A percentile compares a stretch with the other conserved stretches of the same genome.
phyloP scores from a whole-genome alignment of 2,888 invertebrate genomes.

The Nephrotoma flavescens region DNA sequence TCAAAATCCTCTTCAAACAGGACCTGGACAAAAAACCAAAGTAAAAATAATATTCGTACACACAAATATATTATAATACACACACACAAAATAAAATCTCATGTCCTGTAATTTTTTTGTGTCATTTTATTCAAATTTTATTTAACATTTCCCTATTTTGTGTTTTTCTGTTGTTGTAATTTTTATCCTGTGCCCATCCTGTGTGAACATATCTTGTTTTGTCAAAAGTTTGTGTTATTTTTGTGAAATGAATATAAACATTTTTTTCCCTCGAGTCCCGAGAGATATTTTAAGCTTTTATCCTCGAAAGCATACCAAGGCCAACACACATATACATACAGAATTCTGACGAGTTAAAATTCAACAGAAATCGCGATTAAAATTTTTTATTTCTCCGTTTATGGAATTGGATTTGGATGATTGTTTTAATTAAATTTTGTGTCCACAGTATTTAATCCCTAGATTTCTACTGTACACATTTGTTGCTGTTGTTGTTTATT shows the following conservation, averaged over 20 bases:
- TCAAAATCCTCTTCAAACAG: background rate
- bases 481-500: background rate
- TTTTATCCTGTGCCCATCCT: background rate
- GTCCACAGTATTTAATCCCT: background rate
- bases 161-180: background rate
- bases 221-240: background rate
- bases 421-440: background rate
- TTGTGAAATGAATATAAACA: background rate
- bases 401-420: background rate
- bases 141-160: background rate
- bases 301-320: background rate
- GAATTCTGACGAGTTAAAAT: background rate
- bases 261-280: background rate
- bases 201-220: background rate
- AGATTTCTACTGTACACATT: background rate
- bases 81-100: background rate
- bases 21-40: background rate
- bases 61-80: background rate
- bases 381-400: background rate
- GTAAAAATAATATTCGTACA: background rate
- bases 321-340: background rate
- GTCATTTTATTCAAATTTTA: background rate
- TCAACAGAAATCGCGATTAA: background rate
- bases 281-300: background rate
- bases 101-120: background rate